Conservation (phyloP, 2,888 invertebrate genomes). For the Syrista parreyssii region DNA sequence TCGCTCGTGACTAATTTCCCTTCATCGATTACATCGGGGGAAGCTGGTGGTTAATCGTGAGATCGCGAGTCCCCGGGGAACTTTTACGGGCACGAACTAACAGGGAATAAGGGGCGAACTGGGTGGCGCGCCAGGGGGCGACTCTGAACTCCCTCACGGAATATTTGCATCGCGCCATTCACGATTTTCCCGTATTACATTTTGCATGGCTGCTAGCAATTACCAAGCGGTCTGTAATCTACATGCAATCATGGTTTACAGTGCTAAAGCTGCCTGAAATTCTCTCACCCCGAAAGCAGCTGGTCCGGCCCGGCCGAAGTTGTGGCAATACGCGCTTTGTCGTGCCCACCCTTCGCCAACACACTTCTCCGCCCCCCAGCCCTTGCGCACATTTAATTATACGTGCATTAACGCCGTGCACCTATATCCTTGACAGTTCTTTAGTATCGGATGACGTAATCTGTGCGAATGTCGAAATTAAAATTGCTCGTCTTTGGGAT, state of each 20-base stretch:
- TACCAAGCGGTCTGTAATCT: conserved; percentile 61
- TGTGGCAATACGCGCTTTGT: conserved; percentile 43
- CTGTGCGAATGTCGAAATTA: background rate
- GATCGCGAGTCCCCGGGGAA: background rate
- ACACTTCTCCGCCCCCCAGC: background rate
- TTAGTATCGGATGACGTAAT: background rate
- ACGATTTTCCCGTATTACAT: conserved; percentile 44
- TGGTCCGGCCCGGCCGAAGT: conserved; percentile 12
- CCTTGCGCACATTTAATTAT: conserved; percentile 39
- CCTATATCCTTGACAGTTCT: background rate
- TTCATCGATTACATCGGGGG: background rate
- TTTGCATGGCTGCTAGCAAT: conserved; percentile 55
- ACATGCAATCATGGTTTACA: conserved; percentile 60
- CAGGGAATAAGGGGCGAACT: background rate
- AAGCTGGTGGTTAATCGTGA: background rate
- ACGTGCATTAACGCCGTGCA: conserved; percentile 20
- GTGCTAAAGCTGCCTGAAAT: conserved; percentile 43
- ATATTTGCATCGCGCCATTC: background rate
- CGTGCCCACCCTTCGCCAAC: conserved; percentile 21
- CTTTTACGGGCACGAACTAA: background rate
- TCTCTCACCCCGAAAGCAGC: conserved; percentile 31
- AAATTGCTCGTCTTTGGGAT: background rate
- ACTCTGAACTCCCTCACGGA: background rate
- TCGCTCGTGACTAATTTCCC: background rate
- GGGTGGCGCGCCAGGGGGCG: background rate